These are phyloP conservation scores for Leptopterna dolabrata DNA, from an alignment of 2,888 invertebrate genomes.

Conservation along the genomic window DNA sequence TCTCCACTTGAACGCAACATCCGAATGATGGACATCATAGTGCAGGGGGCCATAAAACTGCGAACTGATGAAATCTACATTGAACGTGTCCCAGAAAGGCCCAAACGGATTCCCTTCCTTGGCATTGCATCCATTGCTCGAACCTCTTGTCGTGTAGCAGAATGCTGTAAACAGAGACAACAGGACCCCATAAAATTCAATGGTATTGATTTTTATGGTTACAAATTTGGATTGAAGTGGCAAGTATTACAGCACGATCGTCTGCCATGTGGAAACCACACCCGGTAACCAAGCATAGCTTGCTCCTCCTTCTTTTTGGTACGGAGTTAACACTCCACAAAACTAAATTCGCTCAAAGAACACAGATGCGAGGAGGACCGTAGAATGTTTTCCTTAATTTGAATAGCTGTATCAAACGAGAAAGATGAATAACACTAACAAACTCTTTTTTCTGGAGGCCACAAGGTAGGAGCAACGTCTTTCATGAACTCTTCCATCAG, in stretches of 20 bases:
- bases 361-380: too few relatives aligned
- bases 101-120: conserved; percentile 99
- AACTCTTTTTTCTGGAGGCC: conserved; percentile 83
- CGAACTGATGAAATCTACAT: conserved; percentile 86
- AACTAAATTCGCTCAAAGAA: too few relatives aligned
- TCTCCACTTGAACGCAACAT: conserved; percentile 79
- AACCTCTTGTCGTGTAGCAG: conserved; percentile 71
- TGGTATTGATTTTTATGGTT: too few relatives aligned
- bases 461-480: conserved; percentile 79
- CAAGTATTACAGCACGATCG: too few relatives aligned
- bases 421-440: conserved; percentile 65
- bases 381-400: too few relatives aligned
- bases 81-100: conserved; percentile 96
- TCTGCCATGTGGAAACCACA: too few relatives aligned
- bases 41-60: conserved; percentile 92
- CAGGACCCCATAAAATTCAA: too few relatives aligned
- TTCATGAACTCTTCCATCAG: conserved; percentile 93
- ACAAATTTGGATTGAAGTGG: too few relatives aligned
- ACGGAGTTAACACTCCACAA: too few relatives aligned
- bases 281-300: too few relatives aligned
- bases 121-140: conserved; percentile 80
- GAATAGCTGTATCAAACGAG: background rate
- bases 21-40: conserved; percentile 82
- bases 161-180: conserved; percentile 68
- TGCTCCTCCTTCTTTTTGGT: too few relatives aligned